phyloP scores from a whole-genome alignment of 2,113 vertebrate genomes.

The Periophthalmodon schlosseri region DNA sequence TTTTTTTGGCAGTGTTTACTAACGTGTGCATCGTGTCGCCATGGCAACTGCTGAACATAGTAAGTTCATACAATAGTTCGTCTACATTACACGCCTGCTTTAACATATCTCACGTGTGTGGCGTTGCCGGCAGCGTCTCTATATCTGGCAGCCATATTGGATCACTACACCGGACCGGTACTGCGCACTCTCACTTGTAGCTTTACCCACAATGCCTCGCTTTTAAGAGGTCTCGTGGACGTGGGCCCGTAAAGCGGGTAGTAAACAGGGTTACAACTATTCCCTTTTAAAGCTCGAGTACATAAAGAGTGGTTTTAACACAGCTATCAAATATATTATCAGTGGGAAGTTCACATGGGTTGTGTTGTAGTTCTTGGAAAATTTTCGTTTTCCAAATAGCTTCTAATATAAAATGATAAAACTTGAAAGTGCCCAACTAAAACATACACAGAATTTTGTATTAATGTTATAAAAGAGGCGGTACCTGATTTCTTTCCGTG shows the following conservation, averaged over 20 bases:
- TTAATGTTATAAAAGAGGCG: no score
- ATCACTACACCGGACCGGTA: constrained; percentile 54
- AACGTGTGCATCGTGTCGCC: no score
- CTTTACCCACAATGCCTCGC: constrained; percentile 32
- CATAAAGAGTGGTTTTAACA: constrained; percentile 13
- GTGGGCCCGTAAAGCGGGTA: constrained; percentile 19
- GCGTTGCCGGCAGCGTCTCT: constrained; percentile 58
- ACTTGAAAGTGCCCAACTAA: no score
- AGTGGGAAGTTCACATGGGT: not conserved
- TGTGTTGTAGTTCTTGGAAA: not conserved
- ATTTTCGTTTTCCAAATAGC: no score
- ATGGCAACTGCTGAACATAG: no score
- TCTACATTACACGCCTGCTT: no score
- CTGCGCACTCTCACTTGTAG: constrained; percentile 68
- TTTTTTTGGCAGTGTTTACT: no score
- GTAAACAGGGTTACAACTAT: constrained; percentile 16
- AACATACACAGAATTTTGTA: no score
- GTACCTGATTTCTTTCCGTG: no score
- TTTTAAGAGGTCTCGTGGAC: constrained; percentile 9
- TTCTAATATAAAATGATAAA: no score
- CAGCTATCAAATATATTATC: not conserved
- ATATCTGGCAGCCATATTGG: constrained; percentile 69
- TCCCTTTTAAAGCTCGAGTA: not conserved
- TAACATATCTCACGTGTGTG: constrained; percentile 22
- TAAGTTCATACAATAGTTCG: no score